A percentile compares a stretch with the other conserved stretches of the same genome.
phyloP scores from a whole-genome alignment of 2,888 invertebrate species.

The Lamellibrachia columna region DNA sequence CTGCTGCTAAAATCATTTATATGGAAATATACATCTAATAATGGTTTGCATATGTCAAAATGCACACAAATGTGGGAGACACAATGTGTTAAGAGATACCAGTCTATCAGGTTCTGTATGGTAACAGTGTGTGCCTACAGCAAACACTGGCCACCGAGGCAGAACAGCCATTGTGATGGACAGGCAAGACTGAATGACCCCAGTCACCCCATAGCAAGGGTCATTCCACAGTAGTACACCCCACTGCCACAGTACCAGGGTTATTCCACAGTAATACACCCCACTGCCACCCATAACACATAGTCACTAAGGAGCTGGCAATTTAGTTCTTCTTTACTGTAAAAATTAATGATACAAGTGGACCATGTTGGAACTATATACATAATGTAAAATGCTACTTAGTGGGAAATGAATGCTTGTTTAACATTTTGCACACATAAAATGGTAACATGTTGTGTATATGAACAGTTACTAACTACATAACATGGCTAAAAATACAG shows the following conservation, averaged over 20 bases:
- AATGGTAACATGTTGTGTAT: not conserved
- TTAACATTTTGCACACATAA: not conserved
- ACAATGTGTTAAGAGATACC: not conserved
- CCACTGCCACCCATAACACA: not conserved
- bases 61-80: not conserved
- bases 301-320: not conserved
- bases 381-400: not conserved
- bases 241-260: not conserved
- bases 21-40: not conserved
- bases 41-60: not conserved
- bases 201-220: not conserved
- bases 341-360: not conserved
- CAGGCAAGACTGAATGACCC: not conserved
- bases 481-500: not conserved
- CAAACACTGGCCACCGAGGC: not conserved
- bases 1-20: not conserved
- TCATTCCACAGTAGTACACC: not conserved
- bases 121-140: not conserved
- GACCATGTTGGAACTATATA: not conserved
- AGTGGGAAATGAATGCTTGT: not conserved
- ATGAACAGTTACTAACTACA: no score
- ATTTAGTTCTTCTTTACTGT: not conserved
- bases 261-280: not conserved
- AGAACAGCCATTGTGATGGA: not conserved
- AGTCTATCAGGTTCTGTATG: not conserved